Base-by-base conservation (phyloP, 1,140 invertebrate species). In the Diuraphis noxia region DNA sequence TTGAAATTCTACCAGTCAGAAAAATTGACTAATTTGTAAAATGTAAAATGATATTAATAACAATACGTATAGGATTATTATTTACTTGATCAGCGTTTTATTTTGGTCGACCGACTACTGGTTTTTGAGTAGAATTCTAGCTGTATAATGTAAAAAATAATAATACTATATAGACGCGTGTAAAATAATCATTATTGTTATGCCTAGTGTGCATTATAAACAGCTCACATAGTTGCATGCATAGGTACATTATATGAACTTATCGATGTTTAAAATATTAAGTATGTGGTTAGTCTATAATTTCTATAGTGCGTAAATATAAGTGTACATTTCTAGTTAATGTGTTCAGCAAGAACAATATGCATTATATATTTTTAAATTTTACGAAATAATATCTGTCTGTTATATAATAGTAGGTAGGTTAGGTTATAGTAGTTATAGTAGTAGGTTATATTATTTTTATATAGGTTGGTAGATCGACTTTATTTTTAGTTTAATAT, bases 31-130 rank as follows among this genome's bases (percentile, higher is more conserved):
- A n/a, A 72, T 56, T n/a, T 46, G n/a, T n/a, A 72, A 10, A 4
- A 13, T n/a, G 56, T 72, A 86, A 86, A 86, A 49, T 49, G 34
- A 49, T 86, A 86, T 49, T 86, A 49, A 86, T 49, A n/a, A 41
- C 84, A 21, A 36, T 41, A 10, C 41, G 34, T 6, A 46, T n/a
- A 25, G 23, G 0, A 81, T 21, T 86, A 86, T 86, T 38, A 46
- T 90, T 43, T 43, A 49, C 88, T 25, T 40, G 41, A 34, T 90
- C 88, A 90, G 72, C 72, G n/a, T 90, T 90, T 90, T 90, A 21
- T 77, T 25, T 79, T 49, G 41, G 41, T 41, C 17, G 19, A 8
- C 34, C 25, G 30, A 46, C 88, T 77, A 81, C 88, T 79, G 72
- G 88, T 43, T 72, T 90, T 85, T 25, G 10, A 10, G 4, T 89